These are phyloP conservation scores for Ciconia stormi DNA, from an alignment of 2,113 vertebrate genomes.

Conservation along the genomic window DNA sequence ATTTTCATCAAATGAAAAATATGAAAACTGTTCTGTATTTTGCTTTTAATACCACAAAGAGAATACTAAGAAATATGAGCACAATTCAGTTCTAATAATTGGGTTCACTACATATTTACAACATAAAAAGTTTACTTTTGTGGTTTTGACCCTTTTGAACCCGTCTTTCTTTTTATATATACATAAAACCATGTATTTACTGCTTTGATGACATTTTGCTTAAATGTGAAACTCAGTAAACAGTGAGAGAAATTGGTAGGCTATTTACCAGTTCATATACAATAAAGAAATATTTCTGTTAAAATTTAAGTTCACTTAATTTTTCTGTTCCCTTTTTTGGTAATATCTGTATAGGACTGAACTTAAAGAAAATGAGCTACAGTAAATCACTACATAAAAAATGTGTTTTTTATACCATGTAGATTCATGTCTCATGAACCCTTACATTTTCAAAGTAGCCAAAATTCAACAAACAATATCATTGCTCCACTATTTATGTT, in stretches of 20 bases:
- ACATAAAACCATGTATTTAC: neutral
- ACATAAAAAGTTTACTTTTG: neutral
- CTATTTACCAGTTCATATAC: neutral
- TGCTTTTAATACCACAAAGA: neutral
- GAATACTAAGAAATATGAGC: neutral
- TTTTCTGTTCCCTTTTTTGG: neutral
- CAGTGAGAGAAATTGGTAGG: neutral
- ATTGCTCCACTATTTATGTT: neutral
- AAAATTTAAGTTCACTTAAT: neutral
- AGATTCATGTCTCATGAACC: neutral
- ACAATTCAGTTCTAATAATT: neutral
- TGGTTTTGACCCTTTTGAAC: neutral
- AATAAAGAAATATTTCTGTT: neutral
- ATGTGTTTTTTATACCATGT: neutral
- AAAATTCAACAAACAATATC: neutral
- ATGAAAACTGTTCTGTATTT: neutral
- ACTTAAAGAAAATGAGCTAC: neutral
- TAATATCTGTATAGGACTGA: neutral
- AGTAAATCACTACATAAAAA: neutral
- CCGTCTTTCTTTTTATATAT: neutral
- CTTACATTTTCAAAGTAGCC: neutral
- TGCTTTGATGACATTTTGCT: neutral
- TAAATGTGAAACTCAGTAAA: neutral
- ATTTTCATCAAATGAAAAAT: neutral
- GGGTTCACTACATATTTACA: neutral